Percentiles rank a stretch among this genome's conserved stretches.
Conservation (phyloP, 2,113 vertebrate species). For the Elephas maximus region DNA sequence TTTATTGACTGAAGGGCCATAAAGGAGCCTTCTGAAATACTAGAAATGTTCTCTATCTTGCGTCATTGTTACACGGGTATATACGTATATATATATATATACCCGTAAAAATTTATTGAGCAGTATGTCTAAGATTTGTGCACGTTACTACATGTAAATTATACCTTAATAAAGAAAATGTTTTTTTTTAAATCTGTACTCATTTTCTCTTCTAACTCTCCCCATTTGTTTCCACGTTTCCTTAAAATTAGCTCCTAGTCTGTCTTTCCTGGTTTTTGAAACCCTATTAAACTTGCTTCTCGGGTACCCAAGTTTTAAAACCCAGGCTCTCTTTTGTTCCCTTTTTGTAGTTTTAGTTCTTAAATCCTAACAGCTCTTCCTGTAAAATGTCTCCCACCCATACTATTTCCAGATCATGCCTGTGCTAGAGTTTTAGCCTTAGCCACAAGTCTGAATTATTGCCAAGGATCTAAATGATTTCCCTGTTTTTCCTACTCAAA, state of each 20-base stretch:
- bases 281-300: constrained; percentile 28
- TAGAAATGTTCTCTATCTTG: background rate
- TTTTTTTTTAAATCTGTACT: background rate
- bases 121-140: background rate
- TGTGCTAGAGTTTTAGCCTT: constrained; percentile 10
- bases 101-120: background rate
- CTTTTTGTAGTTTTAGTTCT: background rate
- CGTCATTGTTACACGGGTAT: background rate
- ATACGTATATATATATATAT: background rate
- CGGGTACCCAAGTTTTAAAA: background rate
- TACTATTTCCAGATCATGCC: background rate
- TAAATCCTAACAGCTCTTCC: constrained; percentile 19
- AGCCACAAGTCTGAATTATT: constrained; percentile 7
- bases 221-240: constrained; percentile 13
- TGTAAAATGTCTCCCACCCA: constrained; percentile 34
- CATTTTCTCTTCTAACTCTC: constrained; percentile 6
- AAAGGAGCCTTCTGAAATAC: background rate
- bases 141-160: constrained; percentile 4
- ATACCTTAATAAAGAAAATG: background rate
- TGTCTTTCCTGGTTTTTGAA: constrained; percentile 37
- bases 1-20: background rate
- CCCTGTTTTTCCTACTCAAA: background rate
- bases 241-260: background rate
- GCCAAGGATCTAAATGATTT: constrained; percentile 24
- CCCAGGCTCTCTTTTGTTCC: background rate